A percentile compares a stretch with the other conserved stretches of the same genome.
phyloP scores from a whole-genome alignment of 1,140 invertebrate species.

The Drosophila pseudoobscura region DNA sequence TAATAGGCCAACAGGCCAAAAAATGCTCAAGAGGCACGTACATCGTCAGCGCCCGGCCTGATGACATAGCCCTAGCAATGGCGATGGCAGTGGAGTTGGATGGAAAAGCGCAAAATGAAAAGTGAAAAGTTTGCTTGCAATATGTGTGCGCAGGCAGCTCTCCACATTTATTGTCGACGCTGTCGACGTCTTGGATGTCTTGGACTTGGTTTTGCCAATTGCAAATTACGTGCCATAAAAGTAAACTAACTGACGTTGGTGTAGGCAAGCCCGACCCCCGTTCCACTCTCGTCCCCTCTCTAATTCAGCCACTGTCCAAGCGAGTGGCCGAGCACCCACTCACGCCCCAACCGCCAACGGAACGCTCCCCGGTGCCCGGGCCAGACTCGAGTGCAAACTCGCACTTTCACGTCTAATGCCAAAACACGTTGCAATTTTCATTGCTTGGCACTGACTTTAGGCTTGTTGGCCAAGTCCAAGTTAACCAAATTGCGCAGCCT shows the following conservation, averaged over 20 bases:
- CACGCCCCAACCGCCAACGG: conserved; percentile 16
- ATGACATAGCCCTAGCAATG: background rate
- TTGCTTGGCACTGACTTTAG: conserved; percentile 80
- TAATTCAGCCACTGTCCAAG: background rate
- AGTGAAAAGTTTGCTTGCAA: conserved; percentile 75
- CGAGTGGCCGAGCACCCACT: conserved; percentile 23
- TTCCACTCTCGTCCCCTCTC: background rate
- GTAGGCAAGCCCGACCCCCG: conserved; percentile 33
- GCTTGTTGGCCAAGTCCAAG: conserved; percentile 79
- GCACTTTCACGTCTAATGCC: conserved; percentile 82
- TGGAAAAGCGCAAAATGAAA: conserved; percentile 80
- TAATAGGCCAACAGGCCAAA: conserved; percentile 82
- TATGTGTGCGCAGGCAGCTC: conserved; percentile 16
- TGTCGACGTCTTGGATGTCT: conserved; percentile 26
- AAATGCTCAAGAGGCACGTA: conserved; percentile 48
- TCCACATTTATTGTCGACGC: conserved; percentile 20
- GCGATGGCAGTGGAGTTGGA: background rate
- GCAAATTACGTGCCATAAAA: conserved; percentile 82
- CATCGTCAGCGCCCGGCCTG: background rate
- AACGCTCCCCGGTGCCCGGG: conserved; percentile 9
- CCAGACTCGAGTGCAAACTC: conserved; percentile 59
- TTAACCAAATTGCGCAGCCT: conserved; percentile 67
- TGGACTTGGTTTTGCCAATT: conserved; percentile 74
- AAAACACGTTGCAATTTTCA: conserved; percentile 81
- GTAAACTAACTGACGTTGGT: conserved; percentile 55